A percentile compares a stretch with the other conserved stretches of the same genome.
Conservation (phyloP, 2,888 invertebrate genomes). For the Mythimna loreyi region DNA sequence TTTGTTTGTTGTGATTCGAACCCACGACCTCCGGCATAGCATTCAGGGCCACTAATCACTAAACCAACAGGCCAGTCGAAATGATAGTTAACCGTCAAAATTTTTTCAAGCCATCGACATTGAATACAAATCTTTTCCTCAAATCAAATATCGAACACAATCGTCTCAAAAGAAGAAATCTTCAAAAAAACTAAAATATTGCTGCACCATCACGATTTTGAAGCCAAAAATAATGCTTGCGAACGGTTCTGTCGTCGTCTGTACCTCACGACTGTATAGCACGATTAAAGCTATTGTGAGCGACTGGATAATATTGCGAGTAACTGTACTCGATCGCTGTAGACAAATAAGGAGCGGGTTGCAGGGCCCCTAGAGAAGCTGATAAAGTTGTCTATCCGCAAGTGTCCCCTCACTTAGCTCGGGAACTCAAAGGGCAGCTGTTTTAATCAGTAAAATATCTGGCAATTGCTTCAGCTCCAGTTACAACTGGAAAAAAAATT, state of each 20-base stretch:
- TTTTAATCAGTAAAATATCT: too few relatives aligned
- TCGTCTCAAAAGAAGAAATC: conserved; percentile 19
- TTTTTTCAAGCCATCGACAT: too few relatives aligned
- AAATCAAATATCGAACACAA: conserved; percentile 40
- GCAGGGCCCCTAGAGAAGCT: conserved; percentile 61
- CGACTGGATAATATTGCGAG: conserved; percentile 82
- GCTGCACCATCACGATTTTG: conserved; percentile 59
- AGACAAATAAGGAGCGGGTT: conserved; percentile 86
- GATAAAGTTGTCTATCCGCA: too few relatives aligned
- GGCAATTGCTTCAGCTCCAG: too few relatives aligned
- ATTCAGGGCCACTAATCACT: too few relatives aligned
- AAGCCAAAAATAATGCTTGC: conserved; percentile 63
- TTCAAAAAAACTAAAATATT: conserved; percentile 24
- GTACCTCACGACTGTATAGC: conserved; percentile 85
- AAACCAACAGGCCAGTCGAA: too few relatives aligned
- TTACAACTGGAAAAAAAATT: too few relatives aligned
- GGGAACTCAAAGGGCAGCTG: too few relatives aligned
- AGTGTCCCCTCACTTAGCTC: too few relatives aligned
- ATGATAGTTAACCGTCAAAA: too few relatives aligned
- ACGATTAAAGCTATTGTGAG: conserved; percentile 86
- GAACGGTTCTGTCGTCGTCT: conserved; percentile 64
- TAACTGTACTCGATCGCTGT: conserved; percentile 86
- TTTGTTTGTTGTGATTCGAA: too few relatives aligned
- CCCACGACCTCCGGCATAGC: too few relatives aligned
- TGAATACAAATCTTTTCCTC: conserved; percentile 15